A percentile compares a stretch with the other conserved stretches of the same genome.
Conservation (phyloP, 2,797 vertebrate genomes). For the Microchirus variegatus region DNA sequence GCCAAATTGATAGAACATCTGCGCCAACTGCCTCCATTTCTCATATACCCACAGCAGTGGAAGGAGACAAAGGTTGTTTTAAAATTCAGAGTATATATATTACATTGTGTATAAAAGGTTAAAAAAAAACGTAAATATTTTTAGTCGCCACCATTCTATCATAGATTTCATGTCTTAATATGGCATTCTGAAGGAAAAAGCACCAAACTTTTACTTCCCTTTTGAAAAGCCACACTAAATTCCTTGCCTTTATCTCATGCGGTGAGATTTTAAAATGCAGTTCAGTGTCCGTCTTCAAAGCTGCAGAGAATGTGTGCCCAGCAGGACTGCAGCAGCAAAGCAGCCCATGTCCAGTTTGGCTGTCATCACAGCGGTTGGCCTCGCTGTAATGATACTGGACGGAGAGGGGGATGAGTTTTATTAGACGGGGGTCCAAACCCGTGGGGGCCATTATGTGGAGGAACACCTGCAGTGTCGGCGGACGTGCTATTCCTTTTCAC, state of each 20-base stretch:
- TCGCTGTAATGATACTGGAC: constrained; percentile 50
- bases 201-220: neutral
- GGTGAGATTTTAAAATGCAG: constrained; percentile 3
- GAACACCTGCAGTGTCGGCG: constrained; percentile 29
- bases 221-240: neutral
- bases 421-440: constrained; percentile 51
- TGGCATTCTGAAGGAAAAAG: neutral
- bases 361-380: constrained; percentile 45
- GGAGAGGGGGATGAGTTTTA: constrained; percentile 46
- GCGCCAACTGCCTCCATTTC: constrained; percentile 28
- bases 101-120: too few species aligned
- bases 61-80: constrained; percentile 4
- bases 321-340: constrained; percentile 3
- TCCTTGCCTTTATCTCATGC: neutral
- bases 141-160: neutral
- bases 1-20: constrained; percentile 32
- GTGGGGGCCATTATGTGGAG: constrained; percentile 35
- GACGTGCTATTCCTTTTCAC: neutral
- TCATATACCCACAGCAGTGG: constrained; percentile 18
- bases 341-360: constrained; percentile 10
- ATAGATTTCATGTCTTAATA: neutral
- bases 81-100: neutral
- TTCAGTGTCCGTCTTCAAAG: neutral
- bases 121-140: neutral
- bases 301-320: constrained; percentile 3